Evolutionary conservation across 1,140 invertebrate species (phyloP).

Genomic region (Drosophila quadrilineata): DNA sequence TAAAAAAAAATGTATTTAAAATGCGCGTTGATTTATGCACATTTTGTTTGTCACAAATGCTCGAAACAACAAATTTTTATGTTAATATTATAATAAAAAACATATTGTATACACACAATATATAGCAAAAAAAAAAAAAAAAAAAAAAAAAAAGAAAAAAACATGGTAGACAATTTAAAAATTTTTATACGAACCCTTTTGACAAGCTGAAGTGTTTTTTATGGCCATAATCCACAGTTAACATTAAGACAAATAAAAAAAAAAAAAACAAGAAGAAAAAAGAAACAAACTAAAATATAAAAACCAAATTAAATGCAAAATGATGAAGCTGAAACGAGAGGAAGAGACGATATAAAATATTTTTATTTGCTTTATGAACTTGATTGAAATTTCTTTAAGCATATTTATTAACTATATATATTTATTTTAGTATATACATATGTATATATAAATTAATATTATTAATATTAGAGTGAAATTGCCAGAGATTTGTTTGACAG

Average conservation of each 20-base stretch:
- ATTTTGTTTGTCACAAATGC: conserved; percentile 9
- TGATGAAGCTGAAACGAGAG: conserved; percentile 61
- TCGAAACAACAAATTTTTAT: too few species aligned
- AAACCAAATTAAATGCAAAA: too few species aligned
- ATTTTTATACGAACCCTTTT: conserved; percentile 65
- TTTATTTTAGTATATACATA: too few species aligned
- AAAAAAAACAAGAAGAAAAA: conserved; percentile 25
- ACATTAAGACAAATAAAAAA: conserved; percentile 40
- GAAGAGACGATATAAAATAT: conserved; percentile 29
- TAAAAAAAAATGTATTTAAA: conserved; percentile 64
- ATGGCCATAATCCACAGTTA: conserved; percentile 63
- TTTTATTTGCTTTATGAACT: conserved; percentile 18
- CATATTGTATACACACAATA: conserved; percentile 46
- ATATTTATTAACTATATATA: too few species aligned
- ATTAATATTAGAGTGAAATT: too few species aligned
- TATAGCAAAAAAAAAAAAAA: too few species aligned
- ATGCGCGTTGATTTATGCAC: conserved; percentile 55
- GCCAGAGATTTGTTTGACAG: too few species aligned
- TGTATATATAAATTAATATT: too few species aligned
- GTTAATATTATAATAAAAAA: conserved; percentile 49
- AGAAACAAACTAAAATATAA: too few species aligned
- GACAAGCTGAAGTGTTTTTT: conserved; percentile 53
- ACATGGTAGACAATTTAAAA: too few species aligned
- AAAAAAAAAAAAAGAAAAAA: too few species aligned
- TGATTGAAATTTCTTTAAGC: too few species aligned